These are phyloP conservation scores for Hycleus phaleratus DNA, from an alignment of 1,140 invertebrate species.

Conservation along the genomic window DNA sequence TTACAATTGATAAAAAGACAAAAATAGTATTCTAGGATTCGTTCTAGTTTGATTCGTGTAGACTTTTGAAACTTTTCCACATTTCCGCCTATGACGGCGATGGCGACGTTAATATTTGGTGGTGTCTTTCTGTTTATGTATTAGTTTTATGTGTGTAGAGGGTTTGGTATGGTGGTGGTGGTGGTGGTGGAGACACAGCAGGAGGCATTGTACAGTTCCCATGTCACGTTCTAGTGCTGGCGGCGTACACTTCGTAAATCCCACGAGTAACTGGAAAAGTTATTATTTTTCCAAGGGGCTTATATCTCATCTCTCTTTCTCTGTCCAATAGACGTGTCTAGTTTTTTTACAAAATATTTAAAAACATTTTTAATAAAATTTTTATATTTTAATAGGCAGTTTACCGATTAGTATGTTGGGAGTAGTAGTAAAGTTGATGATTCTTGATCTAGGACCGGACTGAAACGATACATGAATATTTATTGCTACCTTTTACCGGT, in stretches of 20 bases:
- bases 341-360: too few species aligned
- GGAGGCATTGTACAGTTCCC: conserved; percentile 11
- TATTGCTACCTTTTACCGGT: conserved; percentile 8
- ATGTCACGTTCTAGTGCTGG: conserved; percentile 19
- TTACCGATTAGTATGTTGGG: too few species aligned
- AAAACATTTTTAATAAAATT: background rate
- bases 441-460: background rate
- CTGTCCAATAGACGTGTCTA: conserved; percentile 1
- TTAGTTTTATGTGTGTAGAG: too few species aligned
- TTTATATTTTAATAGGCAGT: too few species aligned
- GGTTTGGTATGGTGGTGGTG: background rate
- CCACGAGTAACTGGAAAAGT: conserved; percentile 23
- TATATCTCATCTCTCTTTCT: conserved; percentile 8
- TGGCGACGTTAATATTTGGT: too few species aligned
- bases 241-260: conserved; percentile 18
- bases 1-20: too few species aligned
- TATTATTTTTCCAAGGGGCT: conserved; percentile 22
- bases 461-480: conserved; percentile 14
- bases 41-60: too few species aligned
- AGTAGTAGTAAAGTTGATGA: too few species aligned
- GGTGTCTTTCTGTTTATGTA: too few species aligned
- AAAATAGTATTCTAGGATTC: too few species aligned
- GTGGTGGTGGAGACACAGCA: background rate
- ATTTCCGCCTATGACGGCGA: too few species aligned
- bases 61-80: too few species aligned